These are phyloP conservation scores for Saccostrea cuccullata DNA, from an alignment of 1,140 invertebrate genomes.

Conservation along the genomic window DNA sequence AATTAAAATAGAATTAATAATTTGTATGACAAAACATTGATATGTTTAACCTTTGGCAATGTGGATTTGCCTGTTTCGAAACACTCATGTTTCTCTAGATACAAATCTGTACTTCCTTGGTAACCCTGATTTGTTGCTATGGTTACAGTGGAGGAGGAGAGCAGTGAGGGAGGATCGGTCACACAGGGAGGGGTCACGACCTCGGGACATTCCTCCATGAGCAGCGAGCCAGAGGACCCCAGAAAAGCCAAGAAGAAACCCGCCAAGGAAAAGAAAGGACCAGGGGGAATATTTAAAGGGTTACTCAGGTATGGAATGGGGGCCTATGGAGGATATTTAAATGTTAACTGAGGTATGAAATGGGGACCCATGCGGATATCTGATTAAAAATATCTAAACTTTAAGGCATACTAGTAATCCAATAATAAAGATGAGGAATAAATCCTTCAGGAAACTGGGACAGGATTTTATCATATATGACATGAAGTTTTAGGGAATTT, in stretches of 20 bases:
- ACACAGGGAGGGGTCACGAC: slow-evolving; percentile 84
- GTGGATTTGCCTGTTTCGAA: no score
- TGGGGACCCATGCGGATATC: no score
- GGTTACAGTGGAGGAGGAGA: slow-evolving; percentile 80
- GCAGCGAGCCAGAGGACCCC: slow-evolving; percentile 77
- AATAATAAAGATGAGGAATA: no score
- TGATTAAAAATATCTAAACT: no score
- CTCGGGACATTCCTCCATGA: slow-evolving; percentile 82
- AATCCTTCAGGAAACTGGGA: no score
- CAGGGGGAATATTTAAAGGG: slow-evolving; percentile 83
- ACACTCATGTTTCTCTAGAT: background rate
- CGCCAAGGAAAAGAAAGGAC: slow-evolving; percentile 83
- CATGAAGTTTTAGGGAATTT: no score
- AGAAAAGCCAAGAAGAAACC: slow-evolving; percentile 78
- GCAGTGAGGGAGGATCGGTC: slow-evolving; percentile 82
- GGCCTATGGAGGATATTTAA: slow-evolving; percentile 80
- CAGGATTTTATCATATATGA: no score
- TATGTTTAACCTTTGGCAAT: no score
- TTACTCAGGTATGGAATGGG: slow-evolving; percentile 78
- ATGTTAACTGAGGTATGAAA: slow-evolving; percentile 82
- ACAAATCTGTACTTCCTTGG: background rate
- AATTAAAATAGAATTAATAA: no score
- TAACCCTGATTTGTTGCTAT: slow-evolving; percentile 22
- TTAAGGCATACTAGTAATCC: no score
- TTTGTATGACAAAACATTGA: no score